Evolutionary conservation across 2,797 vertebrate species (phyloP), one percentile per base, ranked within the genome.

Genomic region (Poecilia velifera): DNA sequence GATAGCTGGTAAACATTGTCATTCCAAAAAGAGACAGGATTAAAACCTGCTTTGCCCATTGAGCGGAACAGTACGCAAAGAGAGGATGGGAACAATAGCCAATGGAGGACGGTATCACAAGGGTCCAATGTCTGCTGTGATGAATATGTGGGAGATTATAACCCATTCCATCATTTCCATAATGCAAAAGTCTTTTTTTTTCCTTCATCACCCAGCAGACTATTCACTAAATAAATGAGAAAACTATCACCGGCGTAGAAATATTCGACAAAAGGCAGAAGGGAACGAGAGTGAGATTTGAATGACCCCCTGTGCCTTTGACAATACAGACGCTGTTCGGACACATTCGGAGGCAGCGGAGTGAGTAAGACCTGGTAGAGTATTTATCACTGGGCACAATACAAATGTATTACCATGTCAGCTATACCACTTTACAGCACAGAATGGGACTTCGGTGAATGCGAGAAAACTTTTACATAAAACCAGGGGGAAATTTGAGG

Each of bases 151-250:
- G 82, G 86, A 96, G 96, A 96, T 96, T 96, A 96, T 94, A 95
- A 95, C 87, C 93, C 91, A 88, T 94, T 94, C 91, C 92, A 78
- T 94, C 94, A 96, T 96, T 96, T 96, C 94, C 95, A 96, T 96
- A 96, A 96, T 96, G 95, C 95, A 94, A 96, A 95, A 96, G 46
- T 46, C 31, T 46, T 76, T 66, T 75, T 75, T 85, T 88, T 91
- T 88, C 90, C 88, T 91, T 89, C 90, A 92, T 92, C 89, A 85
- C 85, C 83, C 85, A 80, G 89, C 91, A 43, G 89, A 94, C 95
- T 94, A 96, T 96, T 96, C 96, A 96, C 95, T 92, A 95, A 96
- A 96, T 96, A 96, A 96, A 96, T 96, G 96, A 96, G 95, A 94
- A 96, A 96, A 96, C 95, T 95, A 96, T 96, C 95, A 94, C 81